Base-by-base conservation (phyloP, 2,888 invertebrate genomes). In the Hymenopus coronatus region DNA sequence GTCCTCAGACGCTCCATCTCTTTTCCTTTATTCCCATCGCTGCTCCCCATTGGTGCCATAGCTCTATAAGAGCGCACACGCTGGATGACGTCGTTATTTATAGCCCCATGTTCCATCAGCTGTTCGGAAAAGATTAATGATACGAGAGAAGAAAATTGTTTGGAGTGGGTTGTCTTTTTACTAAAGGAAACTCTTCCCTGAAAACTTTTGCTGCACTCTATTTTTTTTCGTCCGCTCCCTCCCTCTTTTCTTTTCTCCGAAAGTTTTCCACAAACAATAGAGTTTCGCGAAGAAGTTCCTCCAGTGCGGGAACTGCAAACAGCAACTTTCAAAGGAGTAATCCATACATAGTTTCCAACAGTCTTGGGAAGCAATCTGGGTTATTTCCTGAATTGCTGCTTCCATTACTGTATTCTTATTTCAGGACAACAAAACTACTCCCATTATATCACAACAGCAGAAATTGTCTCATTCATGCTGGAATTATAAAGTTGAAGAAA, bases 101-200 rank as follows among this genome's bases (percentile, higher is more conserved):
- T 90, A 88, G 90, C 90, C 85, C 88, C 89, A 88, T 89, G 89
- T 90, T 90, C 89, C 89, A 90, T 90, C 90, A 90, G 90, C 90
- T 90, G 90, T 90, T 90, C 87, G 89, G 90, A 84, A 88, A 89
- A 90, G 90, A 90, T 90, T 90, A 90, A 90, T 90, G 90, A 90
- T 89, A 90, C 90, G 86, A 88, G 87, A 86, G 86, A 83, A 89
- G 87, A 88, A 86, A 86, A 82, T 84, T 70, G 88, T 88, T 87
- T 87, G 81, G 87, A 33, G 87, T 54, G 87, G 84, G 87, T 30
- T 87, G 82, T 88, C 86, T 83, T 89, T 87, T 87, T 87, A 85
- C 82, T 81, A 85, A 82, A 89, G 85, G 86, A 85, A 83, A 86
- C 89, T 85, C 89, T 85, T 81, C 88, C 33, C 88, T 85, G 88